These are phyloP conservation scores for Anguilla rostrata DNA, from an alignment of 2,113 vertebrate genomes.

Conservation along the genomic window DNA sequence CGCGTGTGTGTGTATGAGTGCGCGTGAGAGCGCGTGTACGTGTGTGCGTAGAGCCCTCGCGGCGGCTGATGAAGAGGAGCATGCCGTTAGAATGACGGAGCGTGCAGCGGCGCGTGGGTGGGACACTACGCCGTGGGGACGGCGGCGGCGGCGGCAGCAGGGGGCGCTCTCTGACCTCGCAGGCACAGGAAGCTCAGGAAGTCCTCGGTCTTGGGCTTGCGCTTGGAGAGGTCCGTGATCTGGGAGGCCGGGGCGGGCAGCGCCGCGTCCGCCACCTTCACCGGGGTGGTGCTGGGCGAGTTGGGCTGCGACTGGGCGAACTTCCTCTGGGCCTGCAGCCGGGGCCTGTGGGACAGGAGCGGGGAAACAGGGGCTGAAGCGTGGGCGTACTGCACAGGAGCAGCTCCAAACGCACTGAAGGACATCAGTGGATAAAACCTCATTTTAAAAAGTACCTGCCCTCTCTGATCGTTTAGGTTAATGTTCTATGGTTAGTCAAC, in stretches of 20 bases:
- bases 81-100: neutral
- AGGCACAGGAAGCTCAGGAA: constrained; percentile 99
- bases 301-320: constrained; percentile 99
- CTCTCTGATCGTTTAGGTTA: neutral
- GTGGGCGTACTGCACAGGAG: neutral
- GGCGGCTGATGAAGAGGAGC: neutral
- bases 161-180: constrained; percentile 76
- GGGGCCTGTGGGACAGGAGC: constrained; percentile 75
- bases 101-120: neutral
- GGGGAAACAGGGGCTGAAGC: neutral
- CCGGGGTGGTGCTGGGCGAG: constrained; percentile 96
- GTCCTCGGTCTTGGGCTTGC: constrained; percentile 99
- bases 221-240: constrained; percentile 94
- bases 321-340: constrained; percentile 98
- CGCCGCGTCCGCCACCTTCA: constrained; percentile 89
- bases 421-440: neutral
- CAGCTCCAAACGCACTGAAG: neutral
- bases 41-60: neutral
- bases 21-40: neutral
- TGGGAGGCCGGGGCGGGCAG: constrained; percentile 84
- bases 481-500: too few species aligned
- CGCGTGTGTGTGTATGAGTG: too few species aligned
- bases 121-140: neutral
- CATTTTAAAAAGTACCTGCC: neutral
- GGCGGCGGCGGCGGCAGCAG: too few species aligned